Evolutionary conservation across 2,113 vertebrate genomes (phyloP).

Genomic region (Sterna hirundo): DNA sequence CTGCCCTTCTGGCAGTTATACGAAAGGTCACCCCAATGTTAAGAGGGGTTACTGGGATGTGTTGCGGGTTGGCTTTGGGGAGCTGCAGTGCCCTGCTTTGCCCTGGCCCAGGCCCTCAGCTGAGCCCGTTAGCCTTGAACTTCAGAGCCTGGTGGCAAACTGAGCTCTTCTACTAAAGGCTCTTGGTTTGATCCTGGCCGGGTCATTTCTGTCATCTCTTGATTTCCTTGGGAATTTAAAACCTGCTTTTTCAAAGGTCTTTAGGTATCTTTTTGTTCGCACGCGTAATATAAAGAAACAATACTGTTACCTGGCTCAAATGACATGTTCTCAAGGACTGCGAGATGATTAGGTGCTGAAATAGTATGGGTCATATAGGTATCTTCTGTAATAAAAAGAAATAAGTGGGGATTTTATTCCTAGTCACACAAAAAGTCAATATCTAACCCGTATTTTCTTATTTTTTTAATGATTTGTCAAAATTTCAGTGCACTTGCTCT

Average conservation of each 20-base stretch:
- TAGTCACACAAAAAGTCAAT: not conserved
- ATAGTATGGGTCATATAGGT: not conserved
- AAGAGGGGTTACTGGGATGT: not conserved
- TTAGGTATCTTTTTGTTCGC: not conserved
- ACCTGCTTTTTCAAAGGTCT: not conserved
- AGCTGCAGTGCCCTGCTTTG: not conserved
- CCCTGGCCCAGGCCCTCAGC: not conserved
- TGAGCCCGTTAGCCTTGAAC: not conserved
- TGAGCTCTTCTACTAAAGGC: not conserved
- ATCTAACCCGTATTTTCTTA: not conserved
- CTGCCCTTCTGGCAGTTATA: not conserved
- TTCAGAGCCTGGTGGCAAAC: not conserved
- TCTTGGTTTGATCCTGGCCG: not conserved
- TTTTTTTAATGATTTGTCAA: not conserved
- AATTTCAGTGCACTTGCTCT: not conserved
- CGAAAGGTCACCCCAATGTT: rapidly evolving
- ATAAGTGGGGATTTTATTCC: not conserved
- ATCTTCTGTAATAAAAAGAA: not conserved
- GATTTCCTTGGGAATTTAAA: not conserved
- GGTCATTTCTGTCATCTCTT: not conserved
- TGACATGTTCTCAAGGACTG: not conserved
- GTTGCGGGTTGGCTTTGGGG: not conserved
- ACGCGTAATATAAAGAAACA: not conserved
- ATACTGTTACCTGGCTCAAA: not conserved
- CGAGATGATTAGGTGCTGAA: not conserved